phyloP scores from a whole-genome alignment of 1,140 invertebrate species.

The Magallana ariakensis region DNA sequence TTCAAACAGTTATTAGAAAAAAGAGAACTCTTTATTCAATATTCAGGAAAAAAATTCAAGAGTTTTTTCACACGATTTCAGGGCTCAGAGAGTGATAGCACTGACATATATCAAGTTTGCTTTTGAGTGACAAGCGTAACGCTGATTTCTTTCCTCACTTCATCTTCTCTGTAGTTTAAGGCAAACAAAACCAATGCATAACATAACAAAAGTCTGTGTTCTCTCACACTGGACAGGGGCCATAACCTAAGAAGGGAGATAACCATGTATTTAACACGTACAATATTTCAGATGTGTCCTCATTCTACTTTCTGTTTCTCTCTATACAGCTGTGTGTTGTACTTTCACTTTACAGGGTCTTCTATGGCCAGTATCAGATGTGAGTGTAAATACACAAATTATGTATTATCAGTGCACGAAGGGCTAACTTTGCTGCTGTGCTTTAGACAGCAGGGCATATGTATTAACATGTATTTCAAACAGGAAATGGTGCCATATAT shows the following conservation, averaged over 20 bases:
- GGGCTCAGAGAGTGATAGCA: background rate
- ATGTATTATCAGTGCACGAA: constrained; percentile 17
- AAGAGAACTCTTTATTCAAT: no score
- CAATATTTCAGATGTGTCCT: background rate
- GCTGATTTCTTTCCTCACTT: background rate
- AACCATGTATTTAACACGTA: background rate
- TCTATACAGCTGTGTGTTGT: constrained; percentile 19
- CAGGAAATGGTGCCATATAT: background rate
- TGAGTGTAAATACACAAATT: background rate
- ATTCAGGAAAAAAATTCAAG: background rate
- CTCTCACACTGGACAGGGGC: background rate
- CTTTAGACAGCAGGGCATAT: background rate
- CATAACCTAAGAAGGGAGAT: background rate
- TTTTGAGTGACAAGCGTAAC: background rate
- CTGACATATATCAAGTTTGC: background rate
- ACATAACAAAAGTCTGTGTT: background rate
- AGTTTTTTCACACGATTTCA: background rate
- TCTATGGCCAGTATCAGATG: constrained; percentile 33
- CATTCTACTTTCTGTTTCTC: constrained; percentile 21
- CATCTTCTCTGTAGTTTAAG: no score
- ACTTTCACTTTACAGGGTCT: constrained; percentile 35
- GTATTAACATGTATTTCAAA: constrained; percentile 11
- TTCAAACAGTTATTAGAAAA: no score
- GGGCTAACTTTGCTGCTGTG: constrained; percentile 1
- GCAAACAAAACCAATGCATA: background rate